Percentiles rank a stretch among this genome's conserved stretches.
These are phyloP conservation scores for Gallirallus australis DNA, from an alignment of 2,797 vertebrate species.

Conservation along the genomic window DNA sequence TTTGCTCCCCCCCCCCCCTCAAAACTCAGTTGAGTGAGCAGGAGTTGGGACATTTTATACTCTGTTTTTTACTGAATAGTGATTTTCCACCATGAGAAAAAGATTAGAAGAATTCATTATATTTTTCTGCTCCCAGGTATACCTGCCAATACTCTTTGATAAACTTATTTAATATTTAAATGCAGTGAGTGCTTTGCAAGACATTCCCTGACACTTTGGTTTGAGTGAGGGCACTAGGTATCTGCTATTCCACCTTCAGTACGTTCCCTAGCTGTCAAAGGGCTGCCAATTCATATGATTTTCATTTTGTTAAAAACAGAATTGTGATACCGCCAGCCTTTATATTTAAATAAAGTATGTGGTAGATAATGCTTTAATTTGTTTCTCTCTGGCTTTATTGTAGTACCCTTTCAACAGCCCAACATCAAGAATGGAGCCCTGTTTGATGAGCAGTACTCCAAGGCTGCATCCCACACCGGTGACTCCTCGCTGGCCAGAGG, in stretches of 20 bases:
- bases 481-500: constrained; percentile 94
- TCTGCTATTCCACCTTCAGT: neutral
- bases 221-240: neutral
- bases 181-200: neutral
- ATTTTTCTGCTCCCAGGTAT: neutral
- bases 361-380: neutral
- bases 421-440: constrained; percentile 95
- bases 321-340: neutral
- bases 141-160: neutral
- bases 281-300: neutral
- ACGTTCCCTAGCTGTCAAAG: neutral
- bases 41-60: neutral
- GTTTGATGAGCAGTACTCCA: constrained; percentile 92
- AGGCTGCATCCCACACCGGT: constrained; percentile 92
- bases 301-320: neutral
- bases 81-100: neutral
- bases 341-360: neutral
- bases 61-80: neutral
- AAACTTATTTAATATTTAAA: neutral
- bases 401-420: constrained; percentile 96
- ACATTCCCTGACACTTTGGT: neutral
- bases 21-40: neutral
- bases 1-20: neutral
- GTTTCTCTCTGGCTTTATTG: constrained; percentile 23
- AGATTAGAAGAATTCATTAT: neutral